Evolutionary conservation across 2,888 invertebrate species (phyloP), one percentile per base, ranked within the genome.

Genomic region (Watsonalla binaria): DNA sequence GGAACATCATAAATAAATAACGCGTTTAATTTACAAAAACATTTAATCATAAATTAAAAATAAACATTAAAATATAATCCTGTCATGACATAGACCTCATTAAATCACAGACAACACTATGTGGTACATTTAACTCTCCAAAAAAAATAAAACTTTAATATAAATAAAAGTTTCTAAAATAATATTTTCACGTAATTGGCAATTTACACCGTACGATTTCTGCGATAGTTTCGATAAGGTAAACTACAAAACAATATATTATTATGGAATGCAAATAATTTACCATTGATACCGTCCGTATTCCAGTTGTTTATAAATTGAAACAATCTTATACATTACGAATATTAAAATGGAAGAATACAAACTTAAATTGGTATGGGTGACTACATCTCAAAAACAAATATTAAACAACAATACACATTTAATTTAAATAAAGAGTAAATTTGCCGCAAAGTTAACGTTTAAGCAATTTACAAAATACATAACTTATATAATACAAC

Each of bases 21-120:
- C 59, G 65, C 46, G 64, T 46, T 64, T 55, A n/a, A 57, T 52
- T 54, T 61, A 69, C 60, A 67, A 73, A 72, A 74, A 76, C 72
- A 68, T 77, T 75, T 76, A 77, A 80, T 82, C 66, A 59, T 63
- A 73, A 72, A 68, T 37, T 63, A 65, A 66, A 68, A 71, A 69
- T 61, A 73, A 62, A 72, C 70, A 67, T 66, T 61, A 71, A 74
- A 74, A 69, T 65, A 69, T 65, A 72, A 70, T 64, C 68, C 71
- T 80, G 81, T 83, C 83, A 83, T 82, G 83, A 76, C 57, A 51
- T 52, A 50, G 51, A 56, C 55, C 56, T 60, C 55, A 66, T 58
- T 61, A 69, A 79, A 81, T 80, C 80, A 82, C 81, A 81, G 79
- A 70, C 67, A 62, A 59, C 37, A 37, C 9, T 56, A 53, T 54